These are phyloP conservation scores for Sander lucioperca DNA, from an alignment of 2,113 vertebrate genomes.

Conservation along the genomic window DNA sequence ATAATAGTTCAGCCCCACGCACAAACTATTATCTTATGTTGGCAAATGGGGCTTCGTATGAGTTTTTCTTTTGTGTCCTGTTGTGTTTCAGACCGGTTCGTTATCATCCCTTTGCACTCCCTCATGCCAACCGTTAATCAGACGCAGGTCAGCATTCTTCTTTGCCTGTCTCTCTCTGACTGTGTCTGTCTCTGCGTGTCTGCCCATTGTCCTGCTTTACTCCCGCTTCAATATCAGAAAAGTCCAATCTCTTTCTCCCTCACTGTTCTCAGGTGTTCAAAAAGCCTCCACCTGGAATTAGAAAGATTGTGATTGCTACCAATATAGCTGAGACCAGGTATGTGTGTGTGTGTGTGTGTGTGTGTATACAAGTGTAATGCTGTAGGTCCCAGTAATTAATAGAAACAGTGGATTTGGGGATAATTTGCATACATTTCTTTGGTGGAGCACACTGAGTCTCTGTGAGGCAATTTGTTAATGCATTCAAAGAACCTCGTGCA, in stretches of 20 bases:
- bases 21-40: neutral
- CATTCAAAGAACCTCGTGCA: conserved; percentile 16
- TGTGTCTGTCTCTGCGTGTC: neutral
- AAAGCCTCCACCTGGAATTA: conserved; percentile 93
- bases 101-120: conserved; percentile 98
- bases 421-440: conserved; percentile 63
- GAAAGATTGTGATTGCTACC: conserved; percentile 98
- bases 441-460: conserved; percentile 21
- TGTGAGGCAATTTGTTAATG: conserved; percentile 62
- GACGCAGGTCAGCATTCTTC: conserved; percentile 90
- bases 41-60: conserved; percentile 24
- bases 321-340: conserved; percentile 99
- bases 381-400: conserved; percentile 21
- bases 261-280: conserved; percentile 91
- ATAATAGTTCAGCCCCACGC: neutral
- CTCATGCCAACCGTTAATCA: conserved; percentile 98
- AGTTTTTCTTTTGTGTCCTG: conserved; percentile 38
- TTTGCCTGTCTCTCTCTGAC: conserved; percentile 7
- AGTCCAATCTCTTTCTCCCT: conserved; percentile 47
- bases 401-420: conserved; percentile 1
- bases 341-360: conserved; percentile 6
- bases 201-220: conserved; percentile 14
- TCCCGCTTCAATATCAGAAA: conserved; percentile 17
- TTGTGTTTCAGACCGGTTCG: conserved; percentile 90
- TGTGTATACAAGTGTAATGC: neutral